Base-by-base conservation (phyloP, 2,888 invertebrate species). In the Zygogramma bicolorata region DNA sequence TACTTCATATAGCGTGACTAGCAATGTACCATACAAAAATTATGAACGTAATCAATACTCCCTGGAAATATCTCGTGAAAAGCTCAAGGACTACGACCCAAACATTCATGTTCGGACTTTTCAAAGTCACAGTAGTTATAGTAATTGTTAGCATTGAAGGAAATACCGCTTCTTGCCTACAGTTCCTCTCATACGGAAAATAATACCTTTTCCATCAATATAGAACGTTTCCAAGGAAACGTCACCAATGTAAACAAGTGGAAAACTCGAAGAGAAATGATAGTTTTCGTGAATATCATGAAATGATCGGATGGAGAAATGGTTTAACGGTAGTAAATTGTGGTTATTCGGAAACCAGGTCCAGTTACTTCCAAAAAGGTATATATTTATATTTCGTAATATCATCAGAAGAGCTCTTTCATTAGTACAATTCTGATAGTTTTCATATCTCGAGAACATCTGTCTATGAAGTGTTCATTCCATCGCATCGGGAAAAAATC, bases 271-370 rank as follows among this genome's bases (percentile, higher is more conserved):
- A 34, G 15, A n/a, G 18, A 40, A 34, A 34, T 29, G 46, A 22
- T 42, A 74, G 74, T 76, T 31, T 62, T 71, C 66, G 57, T 53
- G 40, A 60, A 63, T 13, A 66, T 69, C 42, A 68, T 73, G 76
- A 68, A 49, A 72, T 69, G 62, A 67, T 75, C 85, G 84, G 81
- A 95, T 95, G 95, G 95, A 95, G 93, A 95, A 93, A 95, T 95
- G 95, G 95, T 93, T 95, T 88, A 94, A 93, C 90, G 95, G 95
- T 89, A 94, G 94, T 88, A 94, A 94, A 90, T 90, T 95, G 87
- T 95, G 95, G 95, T 92, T 95, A 89, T 94, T 95, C 88, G 95
- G 95, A 87, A 95, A 94, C 90, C 95, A 95, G 88, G 91, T 95
- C 88, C 95, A 95, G 85, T 89, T 95, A 82, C 88, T 95, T 85